Evolutionary conservation across 2,888 invertebrate genomes (phyloP).

Genomic region (Eupithecia subfuscata): DNA sequence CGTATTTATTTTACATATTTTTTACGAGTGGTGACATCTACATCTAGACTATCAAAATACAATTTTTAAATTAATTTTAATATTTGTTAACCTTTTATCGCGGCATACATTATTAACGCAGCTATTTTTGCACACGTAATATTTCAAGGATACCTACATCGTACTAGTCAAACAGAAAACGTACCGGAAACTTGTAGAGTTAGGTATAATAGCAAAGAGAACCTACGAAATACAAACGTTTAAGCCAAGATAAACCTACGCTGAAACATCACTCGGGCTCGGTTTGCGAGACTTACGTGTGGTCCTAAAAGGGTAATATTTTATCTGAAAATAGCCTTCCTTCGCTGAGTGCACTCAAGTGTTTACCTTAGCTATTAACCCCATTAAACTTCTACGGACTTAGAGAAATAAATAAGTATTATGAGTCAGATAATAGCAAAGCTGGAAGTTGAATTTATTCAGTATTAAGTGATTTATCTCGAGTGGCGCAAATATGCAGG

Average conservation of each 20-base stretch:
- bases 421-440: slow-evolving; percentile 19
- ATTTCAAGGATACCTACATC: neutral
- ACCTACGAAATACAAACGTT: slow-evolving; percentile 31
- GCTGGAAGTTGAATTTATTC: neutral
- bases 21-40: too few species aligned
- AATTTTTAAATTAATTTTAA: neutral
- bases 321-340: slow-evolving; percentile 71
- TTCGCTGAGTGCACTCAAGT: slow-evolving; percentile 70
- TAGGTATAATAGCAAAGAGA: slow-evolving; percentile 6
- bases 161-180: neutral
- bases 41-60: too few species aligned
- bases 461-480: neutral
- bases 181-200: neutral
- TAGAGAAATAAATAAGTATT: slow-evolving; percentile 33
- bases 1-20: too few species aligned
- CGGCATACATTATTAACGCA: neutral
- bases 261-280: slow-evolving; percentile 58
- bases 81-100: neutral
- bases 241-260: slow-evolving; percentile 45
- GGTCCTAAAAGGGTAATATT: slow-evolving; percentile 80
- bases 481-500: too few species aligned
- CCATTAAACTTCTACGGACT: slow-evolving; percentile 59
- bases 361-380: slow-evolving; percentile 71
- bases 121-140: neutral
- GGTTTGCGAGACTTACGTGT: slow-evolving; percentile 62